Percentiles rank a stretch among this genome's conserved stretches.
Evolutionary conservation across 2,888 invertebrate species (phyloP).

Genomic region (Cremastobaeus sp.): DNA sequence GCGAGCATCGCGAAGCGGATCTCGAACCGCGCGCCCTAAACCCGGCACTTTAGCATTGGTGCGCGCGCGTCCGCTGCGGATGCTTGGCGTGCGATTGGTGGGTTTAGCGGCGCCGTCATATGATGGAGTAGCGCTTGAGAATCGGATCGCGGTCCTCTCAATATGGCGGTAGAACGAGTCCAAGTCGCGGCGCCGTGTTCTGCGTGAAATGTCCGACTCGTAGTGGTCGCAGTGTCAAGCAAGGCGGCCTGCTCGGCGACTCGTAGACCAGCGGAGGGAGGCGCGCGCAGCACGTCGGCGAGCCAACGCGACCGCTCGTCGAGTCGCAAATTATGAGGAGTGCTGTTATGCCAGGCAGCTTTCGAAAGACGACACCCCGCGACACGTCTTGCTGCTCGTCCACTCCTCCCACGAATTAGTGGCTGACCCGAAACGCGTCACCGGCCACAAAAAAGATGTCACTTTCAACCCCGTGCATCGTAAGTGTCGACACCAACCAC

Average conservation of each 20-base stretch:
- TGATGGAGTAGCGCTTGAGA: slow-evolving; percentile 73
- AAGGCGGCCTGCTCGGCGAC: background rate
- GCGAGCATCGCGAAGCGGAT: too few species aligned
- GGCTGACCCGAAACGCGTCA: slow-evolving; percentile 45
- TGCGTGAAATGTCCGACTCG: slow-evolving; percentile 70
- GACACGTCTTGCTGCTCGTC: slow-evolving; percentile 69
- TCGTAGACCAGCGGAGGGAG: background rate
- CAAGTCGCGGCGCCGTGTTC: slow-evolving; percentile 74
- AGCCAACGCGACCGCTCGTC: background rate
- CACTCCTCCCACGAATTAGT: slow-evolving; percentile 75
- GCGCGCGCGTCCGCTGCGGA: slow-evolving; percentile 12
- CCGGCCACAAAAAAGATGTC: slow-evolving; percentile 8
- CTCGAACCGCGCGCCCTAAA: slow-evolving; percentile 1
- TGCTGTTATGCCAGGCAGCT: slow-evolving; percentile 61
- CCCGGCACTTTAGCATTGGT: slow-evolving; percentile 4
- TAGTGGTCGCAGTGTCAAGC: slow-evolving; percentile 68
- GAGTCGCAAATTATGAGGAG: slow-evolving; percentile 63
- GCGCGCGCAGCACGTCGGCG: background rate
- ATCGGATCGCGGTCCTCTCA: slow-evolving; percentile 71
- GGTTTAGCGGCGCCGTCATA: slow-evolving; percentile 70
- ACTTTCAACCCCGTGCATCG: slow-evolving; percentile 14
- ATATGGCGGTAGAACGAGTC: slow-evolving; percentile 76
- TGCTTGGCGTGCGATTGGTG: slow-evolving; percentile 62
- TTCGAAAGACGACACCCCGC: slow-evolving; percentile 75
- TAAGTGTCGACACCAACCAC: slow-evolving; percentile 4